Evolutionary conservation across 1,140 invertebrate genomes (phyloP).

Genomic region (Drosophila suzukii): DNA sequence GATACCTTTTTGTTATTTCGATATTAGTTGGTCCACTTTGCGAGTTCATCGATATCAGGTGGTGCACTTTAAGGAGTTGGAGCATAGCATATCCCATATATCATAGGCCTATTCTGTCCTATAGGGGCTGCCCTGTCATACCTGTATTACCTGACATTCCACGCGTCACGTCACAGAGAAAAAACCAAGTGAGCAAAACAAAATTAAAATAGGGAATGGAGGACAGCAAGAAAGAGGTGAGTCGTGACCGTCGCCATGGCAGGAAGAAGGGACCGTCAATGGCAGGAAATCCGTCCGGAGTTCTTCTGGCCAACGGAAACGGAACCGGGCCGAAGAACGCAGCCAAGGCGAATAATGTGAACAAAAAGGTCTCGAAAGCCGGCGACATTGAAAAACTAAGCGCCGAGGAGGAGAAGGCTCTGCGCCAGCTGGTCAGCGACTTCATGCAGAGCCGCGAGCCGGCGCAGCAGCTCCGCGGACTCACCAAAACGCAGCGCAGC

Average conservation of each 20-base stretch:
- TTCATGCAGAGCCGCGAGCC: slow-evolving; percentile 38
- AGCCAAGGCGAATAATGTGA: neutral
- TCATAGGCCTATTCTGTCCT: too few relatives aligned
- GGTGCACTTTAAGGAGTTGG: too few relatives aligned
- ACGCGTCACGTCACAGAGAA: too few relatives aligned
- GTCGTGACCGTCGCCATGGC: neutral
- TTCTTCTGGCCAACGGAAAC: neutral
- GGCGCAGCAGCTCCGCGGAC: slow-evolving; percentile 19
- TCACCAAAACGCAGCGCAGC: slow-evolving; percentile 49
- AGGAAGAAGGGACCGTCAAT: neutral
- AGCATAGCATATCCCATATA: too few relatives aligned
- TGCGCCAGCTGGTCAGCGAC: slow-evolving; percentile 45
- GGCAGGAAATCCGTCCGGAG: neutral
- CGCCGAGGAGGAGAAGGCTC: slow-evolving; percentile 4
- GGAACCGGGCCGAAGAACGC: neutral
- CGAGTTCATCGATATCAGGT: too few relatives aligned
- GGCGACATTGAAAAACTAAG: neutral
- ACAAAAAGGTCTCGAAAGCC: neutral
- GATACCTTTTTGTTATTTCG: too few relatives aligned
- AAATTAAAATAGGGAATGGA: neutral
- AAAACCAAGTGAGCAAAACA: too few relatives aligned
- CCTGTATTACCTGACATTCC: too few relatives aligned
- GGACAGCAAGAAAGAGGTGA: neutral
- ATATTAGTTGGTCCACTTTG: too few relatives aligned
- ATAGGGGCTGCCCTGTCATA: too few relatives aligned